Percentiles rank a stretch among this genome's conserved stretches.
Conservation (phyloP, 2,113 vertebrate species). For the Chrysochloris asiatica region DNA sequence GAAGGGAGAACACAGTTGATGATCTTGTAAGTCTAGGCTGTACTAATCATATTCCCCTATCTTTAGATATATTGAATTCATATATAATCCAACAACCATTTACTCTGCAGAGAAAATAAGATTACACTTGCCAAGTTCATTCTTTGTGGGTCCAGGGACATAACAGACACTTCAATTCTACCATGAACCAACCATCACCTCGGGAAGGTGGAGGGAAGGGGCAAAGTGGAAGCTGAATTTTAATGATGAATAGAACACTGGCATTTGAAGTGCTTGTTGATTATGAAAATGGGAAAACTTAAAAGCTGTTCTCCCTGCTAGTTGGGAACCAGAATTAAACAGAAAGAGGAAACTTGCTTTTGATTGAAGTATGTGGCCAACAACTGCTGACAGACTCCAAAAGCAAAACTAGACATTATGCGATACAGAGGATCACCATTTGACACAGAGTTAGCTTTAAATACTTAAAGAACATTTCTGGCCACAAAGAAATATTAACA, state of each 20-base stretch:
- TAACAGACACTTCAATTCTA: background rate
- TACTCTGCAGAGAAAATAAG: slow-evolving; percentile 43
- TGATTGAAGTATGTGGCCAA: background rate
- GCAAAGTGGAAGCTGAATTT: slow-evolving; percentile 19
- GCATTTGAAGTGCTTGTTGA: slow-evolving; percentile 58
- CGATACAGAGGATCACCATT: background rate
- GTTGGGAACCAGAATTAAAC: slow-evolving; percentile 54
- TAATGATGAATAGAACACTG: slow-evolving; percentile 47
- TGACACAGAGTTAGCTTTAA: slow-evolving; percentile 1
- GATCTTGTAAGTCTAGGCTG: background rate
- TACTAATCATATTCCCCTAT: slow-evolving; percentile 11
- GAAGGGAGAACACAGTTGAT: background rate
- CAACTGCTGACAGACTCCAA: background rate
- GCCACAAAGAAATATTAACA: background rate
- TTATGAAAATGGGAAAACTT: slow-evolving; percentile 62
- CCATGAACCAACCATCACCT: background rate
- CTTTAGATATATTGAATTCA: slow-evolving; percentile 36
- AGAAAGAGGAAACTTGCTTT: slow-evolving; percentile 51
- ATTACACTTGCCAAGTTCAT: slow-evolving; percentile 20
- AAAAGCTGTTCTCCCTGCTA: slow-evolving; percentile 50
- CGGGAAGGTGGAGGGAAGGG: background rate
- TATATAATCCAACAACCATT: slow-evolving; percentile 33
- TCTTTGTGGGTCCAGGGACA: slow-evolving; percentile 25
- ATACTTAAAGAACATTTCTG: slow-evolving; percentile 21
- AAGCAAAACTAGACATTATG: slow-evolving; percentile 7